These are phyloP conservation scores for Amia ocellicauda DNA, from an alignment of 2,113 vertebrate species.

Conservation along the genomic window DNA sequence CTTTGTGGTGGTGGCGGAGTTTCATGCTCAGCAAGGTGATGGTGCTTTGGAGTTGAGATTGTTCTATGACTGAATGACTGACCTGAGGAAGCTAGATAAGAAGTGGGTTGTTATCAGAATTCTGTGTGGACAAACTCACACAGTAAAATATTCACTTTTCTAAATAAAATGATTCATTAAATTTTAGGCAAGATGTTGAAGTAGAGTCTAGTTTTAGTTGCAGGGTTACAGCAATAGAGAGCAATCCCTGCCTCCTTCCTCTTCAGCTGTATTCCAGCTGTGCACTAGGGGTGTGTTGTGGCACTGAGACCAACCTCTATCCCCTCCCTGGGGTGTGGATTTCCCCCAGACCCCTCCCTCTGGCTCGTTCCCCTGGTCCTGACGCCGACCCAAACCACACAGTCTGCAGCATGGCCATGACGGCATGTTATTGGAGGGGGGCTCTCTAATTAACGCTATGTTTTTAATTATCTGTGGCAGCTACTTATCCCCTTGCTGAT, in stretches of 20 bases:
- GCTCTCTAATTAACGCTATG: constrained; percentile 34
- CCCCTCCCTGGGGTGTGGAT: constrained; percentile 29
- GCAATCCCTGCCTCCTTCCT: constrained; percentile 15
- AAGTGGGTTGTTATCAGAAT: not conserved
- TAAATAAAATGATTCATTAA: too few relatives aligned
- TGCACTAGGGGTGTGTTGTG: constrained; percentile 28
- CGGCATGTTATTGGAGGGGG: constrained; percentile 25
- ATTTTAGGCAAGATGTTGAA: too few relatives aligned
- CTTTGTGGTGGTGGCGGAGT: too few relatives aligned
- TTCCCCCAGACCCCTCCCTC: constrained; percentile 19
- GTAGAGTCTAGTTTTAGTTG: not conserved
- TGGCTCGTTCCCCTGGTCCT: constrained; percentile 28
- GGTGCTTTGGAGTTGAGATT: not conserved
- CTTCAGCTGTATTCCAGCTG: constrained; percentile 24
- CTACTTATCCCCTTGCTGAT: constrained; percentile 32
- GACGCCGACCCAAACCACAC: constrained; percentile 42
- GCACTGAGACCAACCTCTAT: constrained; percentile 9
- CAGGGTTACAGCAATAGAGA: constrained; percentile 23
- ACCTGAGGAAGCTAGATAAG: not conserved
- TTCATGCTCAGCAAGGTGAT: too few relatives aligned
- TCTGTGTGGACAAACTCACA: too few relatives aligned
- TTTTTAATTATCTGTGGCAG: constrained; percentile 51
- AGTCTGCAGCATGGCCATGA: constrained; percentile 28
- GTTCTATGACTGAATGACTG: not conserved
- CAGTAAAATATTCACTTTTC: too few relatives aligned